Conservation (phyloP, 2,888 invertebrate genomes). For the Adelphocoris suturalis region DNA sequence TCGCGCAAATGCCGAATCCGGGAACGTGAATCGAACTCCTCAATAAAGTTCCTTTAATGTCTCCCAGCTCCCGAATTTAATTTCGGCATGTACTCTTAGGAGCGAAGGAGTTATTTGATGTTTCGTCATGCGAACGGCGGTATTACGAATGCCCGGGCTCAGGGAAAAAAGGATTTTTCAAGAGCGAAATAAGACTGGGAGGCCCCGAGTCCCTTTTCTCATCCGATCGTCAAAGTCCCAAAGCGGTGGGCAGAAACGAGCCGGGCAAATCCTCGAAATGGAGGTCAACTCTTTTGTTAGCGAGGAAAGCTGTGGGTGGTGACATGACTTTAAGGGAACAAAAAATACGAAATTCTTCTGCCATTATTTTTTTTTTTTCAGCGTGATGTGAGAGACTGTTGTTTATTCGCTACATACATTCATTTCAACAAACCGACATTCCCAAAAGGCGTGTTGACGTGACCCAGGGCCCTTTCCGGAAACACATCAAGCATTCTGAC, state of each 20-base stretch:
- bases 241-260: slow-evolving; percentile 2
- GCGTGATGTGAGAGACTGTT: not conserved
- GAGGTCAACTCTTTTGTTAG: not conserved
- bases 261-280: not conserved
- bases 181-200: slow-evolving; percentile 23
- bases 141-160: not conserved
- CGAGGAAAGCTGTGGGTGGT: not conserved
- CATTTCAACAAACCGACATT: not conserved
- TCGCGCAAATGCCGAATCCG: too few relatives aligned
- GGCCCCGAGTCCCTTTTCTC: not conserved
- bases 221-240: slow-evolving; percentile 30
- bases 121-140: not conserved
- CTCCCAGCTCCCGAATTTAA: not conserved
- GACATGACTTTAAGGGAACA: slow-evolving; percentile 19
- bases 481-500: not conserved
- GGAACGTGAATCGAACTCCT: not conserved
- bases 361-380: not conserved
- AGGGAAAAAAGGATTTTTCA: not conserved
- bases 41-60: not conserved
- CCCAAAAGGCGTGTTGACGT: not conserved
- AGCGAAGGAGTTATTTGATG: not conserved
- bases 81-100: not conserved
- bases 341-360: slow-evolving; percentile 19
- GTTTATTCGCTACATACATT: not conserved
- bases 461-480: not conserved